Evolutionary conservation across 2,888 invertebrate genomes (phyloP).

Genomic region (Nudaria mundana): DNA sequence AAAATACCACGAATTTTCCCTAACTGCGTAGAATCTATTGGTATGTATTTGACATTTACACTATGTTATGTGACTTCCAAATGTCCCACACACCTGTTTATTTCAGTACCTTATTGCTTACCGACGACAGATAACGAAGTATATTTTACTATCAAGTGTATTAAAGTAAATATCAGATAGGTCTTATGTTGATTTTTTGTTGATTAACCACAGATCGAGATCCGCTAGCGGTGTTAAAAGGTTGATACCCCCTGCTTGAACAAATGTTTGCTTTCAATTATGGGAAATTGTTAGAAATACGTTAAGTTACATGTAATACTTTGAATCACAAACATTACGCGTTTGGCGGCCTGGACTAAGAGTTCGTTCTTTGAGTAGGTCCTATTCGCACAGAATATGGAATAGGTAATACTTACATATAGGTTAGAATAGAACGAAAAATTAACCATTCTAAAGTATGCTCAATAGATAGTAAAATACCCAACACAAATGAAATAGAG

Average conservation of each 20-base stretch:
- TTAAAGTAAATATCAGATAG: conserved; percentile 56
- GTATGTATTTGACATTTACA: conserved; percentile 34
- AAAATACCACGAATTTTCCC: too few relatives aligned
- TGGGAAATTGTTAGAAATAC: conserved; percentile 33
- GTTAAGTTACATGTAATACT: too few relatives aligned
- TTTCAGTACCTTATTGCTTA: conserved; percentile 38
- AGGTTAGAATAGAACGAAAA: too few relatives aligned
- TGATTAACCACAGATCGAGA: conserved; percentile 60
- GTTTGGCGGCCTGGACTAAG: too few relatives aligned
- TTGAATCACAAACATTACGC: too few relatives aligned
- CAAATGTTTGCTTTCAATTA: conserved; percentile 58
- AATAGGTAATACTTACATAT: too few relatives aligned
- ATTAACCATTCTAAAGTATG: too few relatives aligned
- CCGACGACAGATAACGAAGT: conserved; percentile 49
- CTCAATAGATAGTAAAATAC: too few relatives aligned
- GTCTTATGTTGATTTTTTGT: conserved; percentile 68
- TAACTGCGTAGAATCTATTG: too few relatives aligned
- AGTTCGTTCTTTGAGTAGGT: too few relatives aligned
- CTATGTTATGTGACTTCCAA: conserved; percentile 35
- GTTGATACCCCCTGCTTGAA: conserved; percentile 58
- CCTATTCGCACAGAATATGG: too few relatives aligned
- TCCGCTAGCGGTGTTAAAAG: conserved; percentile 39
- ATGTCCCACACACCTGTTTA: conserved; percentile 64
- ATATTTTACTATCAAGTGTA: conserved; percentile 66
- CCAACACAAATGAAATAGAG: too few relatives aligned